A percentile compares a stretch with the other conserved stretches of the same genome.
phyloP scores from a whole-genome alignment of 2,888 invertebrate genomes.

The Folsomia manolachei region DNA sequence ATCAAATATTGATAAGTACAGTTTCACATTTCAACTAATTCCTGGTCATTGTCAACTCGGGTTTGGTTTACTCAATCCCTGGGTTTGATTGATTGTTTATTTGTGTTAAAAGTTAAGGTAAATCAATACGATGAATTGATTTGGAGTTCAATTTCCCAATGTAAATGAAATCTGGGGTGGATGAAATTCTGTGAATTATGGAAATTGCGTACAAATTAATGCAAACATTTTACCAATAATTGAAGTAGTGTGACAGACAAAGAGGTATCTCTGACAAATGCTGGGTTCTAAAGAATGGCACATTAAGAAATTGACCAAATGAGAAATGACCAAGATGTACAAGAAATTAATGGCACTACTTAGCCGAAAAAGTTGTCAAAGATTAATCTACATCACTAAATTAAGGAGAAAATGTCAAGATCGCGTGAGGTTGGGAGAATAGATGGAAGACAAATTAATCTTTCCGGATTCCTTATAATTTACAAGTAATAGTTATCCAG shows the following conservation, averaged over 20 bases:
- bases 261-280: too few relatives aligned
- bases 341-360: too few relatives aligned
- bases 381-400: too few relatives aligned
- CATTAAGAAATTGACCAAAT: too few relatives aligned
- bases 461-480: background rate
- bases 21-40: background rate
- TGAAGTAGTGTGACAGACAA: too few relatives aligned
- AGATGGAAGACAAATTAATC: background rate
- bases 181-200: too few relatives aligned
- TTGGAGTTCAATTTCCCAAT: background rate
- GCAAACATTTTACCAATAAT: background rate
- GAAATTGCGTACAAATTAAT: background rate
- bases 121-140: background rate
- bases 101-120: background rate
- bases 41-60: background rate
- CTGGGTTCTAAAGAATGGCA: too few relatives aligned
- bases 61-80: background rate
- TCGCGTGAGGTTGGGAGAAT: background rate
- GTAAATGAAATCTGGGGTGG: too few relatives aligned
- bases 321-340: too few relatives aligned
- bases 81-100: background rate
- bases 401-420: background rate
- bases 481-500: background rate
- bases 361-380: too few relatives aligned
- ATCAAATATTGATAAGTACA: background rate